Percentiles rank a stretch among this genome's conserved stretches.
These are phyloP conservation scores for Cantharis lateralis DNA, from an alignment of 2,888 invertebrate genomes.

Conservation along the genomic window DNA sequence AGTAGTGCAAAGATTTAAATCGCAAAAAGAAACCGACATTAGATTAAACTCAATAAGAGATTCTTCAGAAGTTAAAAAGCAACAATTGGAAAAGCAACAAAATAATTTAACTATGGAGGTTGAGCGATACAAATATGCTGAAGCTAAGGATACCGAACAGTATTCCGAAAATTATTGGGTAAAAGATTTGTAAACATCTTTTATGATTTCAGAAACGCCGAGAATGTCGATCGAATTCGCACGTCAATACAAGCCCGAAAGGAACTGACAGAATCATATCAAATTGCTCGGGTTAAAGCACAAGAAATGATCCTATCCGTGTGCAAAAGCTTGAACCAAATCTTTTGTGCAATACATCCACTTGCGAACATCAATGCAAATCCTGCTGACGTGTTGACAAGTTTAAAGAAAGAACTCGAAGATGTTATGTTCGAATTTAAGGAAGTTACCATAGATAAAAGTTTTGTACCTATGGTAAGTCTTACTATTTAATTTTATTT, in stretches of 20 bases:
- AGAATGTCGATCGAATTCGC: constrained; percentile 69
- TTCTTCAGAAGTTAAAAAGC: constrained; percentile 76
- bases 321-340: constrained; percentile 28
- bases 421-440: constrained; percentile 12
- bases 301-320: constrained; percentile 38
- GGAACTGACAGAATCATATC: constrained; percentile 52
- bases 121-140: constrained; percentile 78
- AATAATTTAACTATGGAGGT: constrained; percentile 69
- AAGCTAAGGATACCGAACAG: constrained; percentile 81
- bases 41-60: constrained; percentile 72
- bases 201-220: constrained; percentile 65
- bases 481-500: not conserved
- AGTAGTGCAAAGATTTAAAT: constrained; percentile 73
- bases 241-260: constrained; percentile 61
- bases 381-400: not conserved
- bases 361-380: constrained; percentile 4
- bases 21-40: constrained; percentile 74
- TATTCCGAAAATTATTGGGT: constrained; percentile 52
- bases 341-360: constrained; percentile 35
- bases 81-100: constrained; percentile 68
- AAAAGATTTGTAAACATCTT: constrained; percentile 33
- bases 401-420: constrained; percentile 13
- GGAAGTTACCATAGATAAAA: not conserved
- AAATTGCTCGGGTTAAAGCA: constrained; percentile 48
- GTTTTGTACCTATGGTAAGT: not conserved